These are phyloP conservation scores for Sarcoramphus papa DNA, from an alignment of 2,797 vertebrate genomes.

Conservation along the genomic window DNA sequence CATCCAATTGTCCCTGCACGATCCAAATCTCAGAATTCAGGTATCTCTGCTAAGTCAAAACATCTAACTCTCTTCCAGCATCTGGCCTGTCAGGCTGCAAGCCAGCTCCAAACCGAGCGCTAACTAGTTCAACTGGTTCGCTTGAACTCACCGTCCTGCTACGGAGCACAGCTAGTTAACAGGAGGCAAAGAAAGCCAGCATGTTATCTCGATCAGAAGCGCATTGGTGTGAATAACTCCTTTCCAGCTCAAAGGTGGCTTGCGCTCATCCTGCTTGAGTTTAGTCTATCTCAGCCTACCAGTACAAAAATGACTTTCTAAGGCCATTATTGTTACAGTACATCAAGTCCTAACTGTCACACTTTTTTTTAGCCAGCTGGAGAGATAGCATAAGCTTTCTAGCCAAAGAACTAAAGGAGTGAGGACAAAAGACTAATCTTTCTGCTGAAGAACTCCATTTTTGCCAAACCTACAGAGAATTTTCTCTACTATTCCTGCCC, in stretches of 20 bases:
- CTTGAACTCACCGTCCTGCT: background rate
- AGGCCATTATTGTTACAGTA: background rate
- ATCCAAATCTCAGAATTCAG: background rate
- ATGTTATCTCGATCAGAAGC: background rate
- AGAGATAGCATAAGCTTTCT: constrained; percentile 9
- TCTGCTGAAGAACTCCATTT: constrained; percentile 16
- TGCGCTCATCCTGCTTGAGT: background rate
- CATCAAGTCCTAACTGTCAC: background rate
- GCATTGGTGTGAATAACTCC: fast-evolving
- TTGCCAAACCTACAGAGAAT: background rate
- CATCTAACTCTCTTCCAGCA: background rate
- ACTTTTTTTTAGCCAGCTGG: background rate
- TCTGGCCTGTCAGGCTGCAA: background rate
- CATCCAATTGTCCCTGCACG: fast-evolving
- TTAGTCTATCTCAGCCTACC: background rate
- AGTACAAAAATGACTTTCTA: background rate
- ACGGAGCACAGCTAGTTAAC: background rate
- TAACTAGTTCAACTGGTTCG: background rate
- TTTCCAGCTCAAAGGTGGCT: background rate
- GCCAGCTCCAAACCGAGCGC: background rate
- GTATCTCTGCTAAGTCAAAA: background rate
- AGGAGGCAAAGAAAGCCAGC: background rate
- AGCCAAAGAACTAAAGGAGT: background rate
- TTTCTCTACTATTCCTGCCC: constrained; percentile 16
- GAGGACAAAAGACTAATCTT: constrained; percentile 36